Percentiles rank a stretch among this genome's conserved stretches.
These are phyloP conservation scores for Tamias sibiricus DNA, from an alignment of 2,113 vertebrate species.

Conservation along the genomic window DNA sequence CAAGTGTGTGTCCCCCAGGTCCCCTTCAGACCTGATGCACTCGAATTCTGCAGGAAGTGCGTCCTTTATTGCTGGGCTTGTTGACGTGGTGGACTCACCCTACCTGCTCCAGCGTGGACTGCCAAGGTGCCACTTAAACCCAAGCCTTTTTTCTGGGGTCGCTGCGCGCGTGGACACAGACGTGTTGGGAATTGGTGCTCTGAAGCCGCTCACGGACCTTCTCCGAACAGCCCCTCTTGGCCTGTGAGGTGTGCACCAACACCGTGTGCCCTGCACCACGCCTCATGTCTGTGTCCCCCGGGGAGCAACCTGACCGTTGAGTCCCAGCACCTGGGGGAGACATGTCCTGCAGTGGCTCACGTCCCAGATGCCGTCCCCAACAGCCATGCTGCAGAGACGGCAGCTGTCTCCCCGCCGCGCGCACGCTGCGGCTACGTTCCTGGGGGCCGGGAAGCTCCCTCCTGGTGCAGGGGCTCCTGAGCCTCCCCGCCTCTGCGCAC, in stretches of 20 bases:
- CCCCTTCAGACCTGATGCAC: too few species aligned
- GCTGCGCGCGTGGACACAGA: fast-evolving
- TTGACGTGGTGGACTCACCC: fast-evolving
- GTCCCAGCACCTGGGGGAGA: not conserved
- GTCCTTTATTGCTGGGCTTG: not conserved
- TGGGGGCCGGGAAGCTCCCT: not conserved
- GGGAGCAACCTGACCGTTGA: not conserved
- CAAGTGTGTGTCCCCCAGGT: too few species aligned
- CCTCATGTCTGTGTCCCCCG: too few species aligned
- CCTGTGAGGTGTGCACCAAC: too few species aligned
- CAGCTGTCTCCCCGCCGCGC: too few species aligned
- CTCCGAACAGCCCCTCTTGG: too few species aligned
- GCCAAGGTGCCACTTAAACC: not conserved
- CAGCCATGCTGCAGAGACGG: not conserved
- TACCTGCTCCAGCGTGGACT: fast-evolving
- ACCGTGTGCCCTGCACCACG: too few species aligned
- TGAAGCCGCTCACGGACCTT: fast-evolving
- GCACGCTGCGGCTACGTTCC: too few species aligned
- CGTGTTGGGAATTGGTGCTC: not conserved
- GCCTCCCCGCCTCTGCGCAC: too few species aligned
- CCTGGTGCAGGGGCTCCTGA: too few species aligned
- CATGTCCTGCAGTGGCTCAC: not conserved
- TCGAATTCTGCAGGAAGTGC: too few species aligned
- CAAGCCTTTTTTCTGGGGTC: not conserved
- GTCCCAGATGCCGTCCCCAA: not conserved